Conservation (phyloP, 2,797 vertebrate genomes). For the Hyperoplus lanceolatus region DNA sequence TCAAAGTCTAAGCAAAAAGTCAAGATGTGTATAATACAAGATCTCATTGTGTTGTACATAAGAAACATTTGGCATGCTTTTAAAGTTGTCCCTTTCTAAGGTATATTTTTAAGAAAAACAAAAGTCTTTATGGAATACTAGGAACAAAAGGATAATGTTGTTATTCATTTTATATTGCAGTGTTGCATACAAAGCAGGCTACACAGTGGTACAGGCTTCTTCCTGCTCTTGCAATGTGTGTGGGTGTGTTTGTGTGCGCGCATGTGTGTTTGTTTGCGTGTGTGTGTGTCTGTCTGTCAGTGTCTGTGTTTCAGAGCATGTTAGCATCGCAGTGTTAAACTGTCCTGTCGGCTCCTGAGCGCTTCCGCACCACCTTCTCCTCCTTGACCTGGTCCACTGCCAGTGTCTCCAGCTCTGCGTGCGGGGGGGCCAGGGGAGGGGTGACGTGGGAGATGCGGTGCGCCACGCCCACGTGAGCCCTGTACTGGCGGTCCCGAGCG, state of each 20-base stretch:
- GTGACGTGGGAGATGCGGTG: constrained; percentile 91
- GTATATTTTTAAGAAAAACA: constrained; percentile 47
- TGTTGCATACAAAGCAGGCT: constrained; percentile 84
- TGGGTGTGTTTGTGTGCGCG: constrained; percentile 44
- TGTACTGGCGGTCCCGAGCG: constrained; percentile 88
- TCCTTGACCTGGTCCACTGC: constrained; percentile 94
- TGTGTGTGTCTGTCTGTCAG: constrained; percentile 25
- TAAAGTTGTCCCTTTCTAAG: constrained; percentile 68
- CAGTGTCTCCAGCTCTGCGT: constrained; percentile 91
- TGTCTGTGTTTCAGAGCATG: constrained; percentile 38
- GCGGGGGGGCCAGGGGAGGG: constrained; percentile 69
- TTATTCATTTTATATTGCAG: constrained; percentile 66
- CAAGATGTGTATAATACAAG: constrained; percentile 61
- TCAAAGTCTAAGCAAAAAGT: constrained; percentile 61
- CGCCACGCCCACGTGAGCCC: constrained; percentile 93
- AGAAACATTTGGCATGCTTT: constrained; percentile 87
- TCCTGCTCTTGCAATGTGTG: constrained; percentile 65
- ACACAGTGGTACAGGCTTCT: constrained; percentile 78
- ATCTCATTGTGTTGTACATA: constrained; percentile 54
- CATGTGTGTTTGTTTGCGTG: constrained; percentile 52
- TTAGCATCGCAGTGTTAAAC: constrained; percentile 85
- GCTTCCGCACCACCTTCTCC: constrained; percentile 92
- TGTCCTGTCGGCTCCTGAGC: constrained; percentile 95
- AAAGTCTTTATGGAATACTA: constrained; percentile 65
- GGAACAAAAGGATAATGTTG: constrained; percentile 52